These are phyloP conservation scores for Eristalinus aeneus DNA, from an alignment of 2,888 invertebrate species.

Conservation along the genomic window DNA sequence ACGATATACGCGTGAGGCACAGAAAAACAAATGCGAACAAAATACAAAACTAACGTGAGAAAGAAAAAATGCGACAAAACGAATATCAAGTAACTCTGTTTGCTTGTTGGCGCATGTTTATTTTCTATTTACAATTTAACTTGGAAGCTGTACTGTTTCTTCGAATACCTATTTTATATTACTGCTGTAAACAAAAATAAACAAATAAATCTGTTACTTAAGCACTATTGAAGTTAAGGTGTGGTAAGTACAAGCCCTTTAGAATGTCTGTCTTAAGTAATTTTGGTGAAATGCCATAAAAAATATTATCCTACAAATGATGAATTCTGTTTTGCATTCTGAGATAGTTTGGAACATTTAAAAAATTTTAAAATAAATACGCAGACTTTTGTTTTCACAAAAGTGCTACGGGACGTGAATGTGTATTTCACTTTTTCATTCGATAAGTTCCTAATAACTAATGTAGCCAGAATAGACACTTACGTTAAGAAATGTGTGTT, in stretches of 20 bases:
- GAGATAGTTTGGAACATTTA: slow-evolving; percentile 1
- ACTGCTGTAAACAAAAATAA: neutral
- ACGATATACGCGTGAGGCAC: neutral
- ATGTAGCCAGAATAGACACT: slow-evolving; percentile 62
- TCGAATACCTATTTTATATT: neutral
- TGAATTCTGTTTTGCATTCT: neutral
- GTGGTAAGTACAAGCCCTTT: slow-evolving; percentile 41
- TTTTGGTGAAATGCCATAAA: slow-evolving; percentile 4
- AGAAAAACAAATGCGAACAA: neutral
- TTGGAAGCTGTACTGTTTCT: neutral
- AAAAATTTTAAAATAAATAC: slow-evolving; percentile 30
- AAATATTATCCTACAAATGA: neutral
- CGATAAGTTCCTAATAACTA: slow-evolving; percentile 38
- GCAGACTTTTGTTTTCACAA: neutral
- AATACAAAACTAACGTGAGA: slow-evolving; percentile 7
- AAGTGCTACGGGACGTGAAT: slow-evolving; percentile 29
- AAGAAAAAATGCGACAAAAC: neutral
- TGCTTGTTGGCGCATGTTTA: neutral
- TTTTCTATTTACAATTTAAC: slow-evolving; percentile 23
- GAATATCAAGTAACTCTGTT: neutral
- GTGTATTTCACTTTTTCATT: slow-evolving; percentile 18
- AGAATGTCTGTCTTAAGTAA: slow-evolving; percentile 11
- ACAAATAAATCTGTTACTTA: neutral
- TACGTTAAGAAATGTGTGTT: slow-evolving; percentile 40
- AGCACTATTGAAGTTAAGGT: slow-evolving; percentile 5